These are phyloP conservation scores for Solea solea DNA, from an alignment of 2,113 vertebrate genomes.

Conservation along the genomic window DNA sequence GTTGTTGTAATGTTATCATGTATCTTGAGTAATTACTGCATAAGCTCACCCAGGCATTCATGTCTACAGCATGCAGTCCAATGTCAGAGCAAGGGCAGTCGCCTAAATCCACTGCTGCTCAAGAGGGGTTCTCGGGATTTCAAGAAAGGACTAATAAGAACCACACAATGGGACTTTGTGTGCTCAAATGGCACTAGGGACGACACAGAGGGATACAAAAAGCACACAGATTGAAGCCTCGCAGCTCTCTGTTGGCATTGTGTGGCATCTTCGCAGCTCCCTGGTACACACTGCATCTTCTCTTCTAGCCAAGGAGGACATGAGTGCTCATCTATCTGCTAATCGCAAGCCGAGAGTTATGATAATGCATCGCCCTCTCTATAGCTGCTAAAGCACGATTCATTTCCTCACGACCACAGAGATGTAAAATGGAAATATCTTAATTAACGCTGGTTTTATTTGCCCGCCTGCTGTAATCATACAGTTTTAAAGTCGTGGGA, in stretches of 20 bases:
- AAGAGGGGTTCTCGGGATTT: constrained; percentile 60
- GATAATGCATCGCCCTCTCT: constrained; percentile 40
- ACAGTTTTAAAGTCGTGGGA: constrained; percentile 9
- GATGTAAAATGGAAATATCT: constrained; percentile 21
- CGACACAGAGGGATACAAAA: constrained; percentile 56
- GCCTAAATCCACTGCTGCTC: constrained; percentile 49
- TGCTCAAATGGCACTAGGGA: constrained; percentile 47
- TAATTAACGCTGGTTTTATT: constrained; percentile 23
- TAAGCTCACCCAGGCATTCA: constrained; percentile 19
- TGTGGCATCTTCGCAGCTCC: constrained; percentile 52
- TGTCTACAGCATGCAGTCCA: constrained; percentile 27
- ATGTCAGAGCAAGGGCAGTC: constrained; percentile 57
- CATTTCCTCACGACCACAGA: constrained; percentile 19
- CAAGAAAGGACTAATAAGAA: constrained; percentile 53
- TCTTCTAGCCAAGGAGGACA: constrained; percentile 35
- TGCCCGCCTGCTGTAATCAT: background rate
- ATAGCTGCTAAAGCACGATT: constrained; percentile 12
- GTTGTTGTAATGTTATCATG: constrained; percentile 1
- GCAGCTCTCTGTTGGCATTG: constrained; percentile 45
- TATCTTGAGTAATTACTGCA: constrained; percentile 10
- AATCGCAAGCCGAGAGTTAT: constrained; percentile 35
- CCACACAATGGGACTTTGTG: constrained; percentile 61
- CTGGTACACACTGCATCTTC: constrained; percentile 46
- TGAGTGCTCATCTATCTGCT: constrained; percentile 46
- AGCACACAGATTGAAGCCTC: constrained; percentile 47